phyloP scores from a whole-genome alignment of 2,113 vertebrate species.

The Boleophthalmus pectinirostris region DNA sequence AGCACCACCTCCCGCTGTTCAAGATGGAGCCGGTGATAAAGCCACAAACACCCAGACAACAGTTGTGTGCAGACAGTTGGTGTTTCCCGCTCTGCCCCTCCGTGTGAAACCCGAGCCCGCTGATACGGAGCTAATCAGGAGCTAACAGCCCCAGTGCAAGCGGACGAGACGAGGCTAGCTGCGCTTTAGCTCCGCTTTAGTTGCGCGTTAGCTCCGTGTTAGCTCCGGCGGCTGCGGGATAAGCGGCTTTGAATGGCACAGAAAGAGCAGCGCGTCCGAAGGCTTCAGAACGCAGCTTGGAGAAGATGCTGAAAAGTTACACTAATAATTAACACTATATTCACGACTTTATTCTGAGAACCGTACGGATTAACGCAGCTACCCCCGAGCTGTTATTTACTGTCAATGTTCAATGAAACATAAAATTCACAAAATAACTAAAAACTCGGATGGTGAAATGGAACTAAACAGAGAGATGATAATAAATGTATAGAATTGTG shows the following conservation, averaged over 20 bases:
- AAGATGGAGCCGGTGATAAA: background rate
- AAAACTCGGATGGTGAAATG: too few species aligned
- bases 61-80: background rate
- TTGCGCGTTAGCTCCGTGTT: background rate
- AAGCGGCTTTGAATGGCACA: background rate
- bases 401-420: too few species aligned
- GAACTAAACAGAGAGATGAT: too few species aligned
- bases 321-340: too few species aligned
- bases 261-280: background rate
- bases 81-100: background rate
- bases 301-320: too few species aligned
- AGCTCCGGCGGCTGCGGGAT: background rate
- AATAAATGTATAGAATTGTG: too few species aligned
- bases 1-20: background rate
- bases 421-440: too few species aligned
- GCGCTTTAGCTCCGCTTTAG: background rate
- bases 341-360: too few species aligned
- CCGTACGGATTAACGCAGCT: too few species aligned
- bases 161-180: background rate
- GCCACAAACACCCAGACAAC: background rate
- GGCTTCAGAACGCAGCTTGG: too few species aligned
- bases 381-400: too few species aligned
- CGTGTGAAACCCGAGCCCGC: background rate
- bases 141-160: background rate
- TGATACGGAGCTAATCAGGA: conserved; percentile 1